Percentiles rank a stretch among this genome's conserved stretches.
These are phyloP conservation scores for Xyrichtys novacula DNA, from an alignment of 2,797 vertebrate genomes.

Conservation along the genomic window DNA sequence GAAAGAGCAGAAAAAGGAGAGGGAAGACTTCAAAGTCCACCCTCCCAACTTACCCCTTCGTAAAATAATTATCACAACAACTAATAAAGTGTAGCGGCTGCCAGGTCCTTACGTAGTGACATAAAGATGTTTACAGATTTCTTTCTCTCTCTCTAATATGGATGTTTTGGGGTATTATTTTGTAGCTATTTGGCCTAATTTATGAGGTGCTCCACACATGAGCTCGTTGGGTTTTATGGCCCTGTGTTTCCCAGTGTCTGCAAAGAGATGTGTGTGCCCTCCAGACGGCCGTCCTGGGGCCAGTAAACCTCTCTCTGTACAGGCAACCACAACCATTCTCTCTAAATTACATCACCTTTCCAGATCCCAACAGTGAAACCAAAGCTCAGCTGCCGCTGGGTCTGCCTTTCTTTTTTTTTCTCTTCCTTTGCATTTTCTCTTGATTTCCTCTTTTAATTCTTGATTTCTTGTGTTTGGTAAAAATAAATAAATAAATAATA, in stretches of 20 bases:
- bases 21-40: slow-evolving; percentile 8
- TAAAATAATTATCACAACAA: slow-evolving; percentile 44
- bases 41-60: not conserved
- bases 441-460: slow-evolving; percentile 16
- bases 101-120: slow-evolving; percentile 60
- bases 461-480: not conserved
- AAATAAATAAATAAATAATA: too few species aligned
- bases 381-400: slow-evolving; percentile 66
- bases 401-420: slow-evolving; percentile 32
- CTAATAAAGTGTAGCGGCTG: slow-evolving; percentile 50
- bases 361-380: slow-evolving; percentile 72
- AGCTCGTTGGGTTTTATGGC: slow-evolving; percentile 75
- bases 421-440: slow-evolving; percentile 31
- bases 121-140: slow-evolving; percentile 73
- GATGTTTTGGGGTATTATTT: slow-evolving; percentile 78
- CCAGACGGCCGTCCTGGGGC: slow-evolving; percentile 75
- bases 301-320: slow-evolving; percentile 76
- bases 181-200: slow-evolving; percentile 77
- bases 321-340: slow-evolving; percentile 77
- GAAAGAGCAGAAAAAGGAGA: slow-evolving; percentile 15
- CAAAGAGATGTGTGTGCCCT: slow-evolving; percentile 73
- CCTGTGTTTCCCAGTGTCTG: slow-evolving; percentile 73
- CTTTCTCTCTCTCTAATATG: slow-evolving; percentile 41
- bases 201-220: slow-evolving; percentile 77
- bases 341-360: slow-evolving; percentile 83